Percentiles rank a stretch among this genome's conserved stretches.
Evolutionary conservation across 2,113 vertebrate genomes (phyloP).

Genomic region (Ancistrus triradiatus): DNA sequence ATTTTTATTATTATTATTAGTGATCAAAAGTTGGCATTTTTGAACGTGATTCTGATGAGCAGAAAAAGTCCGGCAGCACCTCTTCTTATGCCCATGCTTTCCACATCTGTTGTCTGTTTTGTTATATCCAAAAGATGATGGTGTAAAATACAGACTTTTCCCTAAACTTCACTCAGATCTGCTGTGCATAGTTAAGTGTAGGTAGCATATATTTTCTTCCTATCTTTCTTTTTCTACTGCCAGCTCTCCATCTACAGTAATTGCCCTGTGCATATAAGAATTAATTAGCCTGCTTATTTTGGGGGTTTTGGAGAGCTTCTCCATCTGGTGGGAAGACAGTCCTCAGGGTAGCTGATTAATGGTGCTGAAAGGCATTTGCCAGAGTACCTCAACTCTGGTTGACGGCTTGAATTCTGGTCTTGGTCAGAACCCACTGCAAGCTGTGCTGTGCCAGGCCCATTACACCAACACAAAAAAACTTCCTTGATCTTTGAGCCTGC

Average conservation of each 20-base stretch:
- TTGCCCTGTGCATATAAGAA: constrained; percentile 98
- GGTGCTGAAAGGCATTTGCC: constrained; percentile 83
- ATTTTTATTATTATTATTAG: no score
- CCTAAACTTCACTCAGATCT: constrained; percentile 67
- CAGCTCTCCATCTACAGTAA: constrained; percentile 85
- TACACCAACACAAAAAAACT: constrained; percentile 26
- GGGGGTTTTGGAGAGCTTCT: constrained; percentile 87
- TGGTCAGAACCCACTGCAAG: constrained; percentile 69
- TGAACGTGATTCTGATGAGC: no score
- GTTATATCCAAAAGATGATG: constrained; percentile 56
- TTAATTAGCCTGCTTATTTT: constrained; percentile 99
- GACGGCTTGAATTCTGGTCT: constrained; percentile 60
- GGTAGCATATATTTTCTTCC: constrained; percentile 73
- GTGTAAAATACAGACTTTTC: constrained; percentile 63
- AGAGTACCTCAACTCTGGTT: constrained; percentile 68
- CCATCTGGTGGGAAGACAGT: constrained; percentile 95
- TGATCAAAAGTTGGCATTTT: no score
- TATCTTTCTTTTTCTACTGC: constrained; percentile 10
- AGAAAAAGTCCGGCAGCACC: no score
- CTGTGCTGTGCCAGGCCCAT: constrained; percentile 52
- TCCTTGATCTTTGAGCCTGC: constrained; percentile 20
- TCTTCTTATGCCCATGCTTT: no score
- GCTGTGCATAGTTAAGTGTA: constrained; percentile 81
- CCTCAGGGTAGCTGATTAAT: constrained; percentile 95
- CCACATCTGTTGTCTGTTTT: no score